Evolutionary conservation across 2,797 vertebrate genomes (phyloP), one percentile per base, ranked within the genome.

Genomic region (Danio tinwini): DNA sequence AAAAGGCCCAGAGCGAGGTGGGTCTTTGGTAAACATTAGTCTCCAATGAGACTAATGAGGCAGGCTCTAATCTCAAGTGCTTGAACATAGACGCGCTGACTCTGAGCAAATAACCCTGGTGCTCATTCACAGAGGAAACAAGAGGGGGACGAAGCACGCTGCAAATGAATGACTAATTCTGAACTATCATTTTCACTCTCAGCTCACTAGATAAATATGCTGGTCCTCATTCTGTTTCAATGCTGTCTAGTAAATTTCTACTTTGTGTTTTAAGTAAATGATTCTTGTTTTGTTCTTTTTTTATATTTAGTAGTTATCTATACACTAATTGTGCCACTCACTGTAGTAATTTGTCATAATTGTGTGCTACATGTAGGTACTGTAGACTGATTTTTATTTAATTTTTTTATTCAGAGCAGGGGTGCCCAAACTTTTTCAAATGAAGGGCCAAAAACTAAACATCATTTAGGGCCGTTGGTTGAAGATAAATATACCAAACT

Each of bases 11-110:
- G 74, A 72, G 82, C 73, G 76, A 80, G 7, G 6, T 50, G 61
- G 21, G 10, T 81, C 83, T 79, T 82, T 3, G 19, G 55, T 84
- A 84, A 89, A 86, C 78, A 85, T 68, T 85, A 78, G 64, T 84
- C 83, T 85, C 76, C 73, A 76, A n/a, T 83, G 77, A 84, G 29
- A 39, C 71, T 87, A 89, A 87, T 83, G 49, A 77, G 79, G 75
- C 75, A 74, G 86, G 59, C 83, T 85, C 79, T 29, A 75, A 75
- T 86, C 78, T 86, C 78, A 84, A 85, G 77, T 85, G 73, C 76
- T 87, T 52, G 47, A 81, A 74, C 74, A 58, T 81, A 78, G 80
- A 76, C 44, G 73, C 56, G 77, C 76, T 74, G 83, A 83, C 74
- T 85, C 81, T 76, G 72, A 84, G 67, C 81, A 79, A 83, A 84